Base-by-base conservation (phyloP, 2,113 vertebrate genomes). In the Bostrychus sinensis region DNA sequence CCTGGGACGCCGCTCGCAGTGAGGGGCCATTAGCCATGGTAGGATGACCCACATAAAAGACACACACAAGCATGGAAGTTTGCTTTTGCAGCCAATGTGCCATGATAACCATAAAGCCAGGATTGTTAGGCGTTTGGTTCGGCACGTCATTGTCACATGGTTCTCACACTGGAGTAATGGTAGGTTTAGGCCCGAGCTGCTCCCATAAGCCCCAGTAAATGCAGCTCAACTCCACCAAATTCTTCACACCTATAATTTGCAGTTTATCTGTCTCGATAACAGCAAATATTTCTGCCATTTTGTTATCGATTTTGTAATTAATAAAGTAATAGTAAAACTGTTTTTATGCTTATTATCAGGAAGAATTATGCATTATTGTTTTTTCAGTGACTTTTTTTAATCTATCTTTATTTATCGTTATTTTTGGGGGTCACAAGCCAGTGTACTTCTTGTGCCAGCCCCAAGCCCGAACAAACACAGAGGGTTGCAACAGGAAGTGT, bases 1-100 rank as follows among this genome's bases (percentile, higher is more conserved):
- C 76, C 64, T 81, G 88, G 89, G 90, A 91, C 89, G 89, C 90
- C 66, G 75, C 84, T 86, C 92, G 72, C 92, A 92, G 92, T 88
- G 61, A 89, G 92, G 91, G 86, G 90, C 86, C 90, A 93, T 92
- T 93, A 92, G 91, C 89, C 92, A 93, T 92, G 92, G 89, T 92
- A 89, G 86, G 88, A 88, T 92, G 91, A 91, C 88, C 90, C 85
- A 91, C 92, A 89, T 93, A 85, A 93, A 92, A 91, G 91, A 85
- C 77, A 54, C 73, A 63, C 67, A 72, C 70, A 81, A 63, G 72
- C 88, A 79, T 76, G 75, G 77, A 88, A 77, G 72, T 72, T 77
- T 87, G 70, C 67, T 74, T 89, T 75, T 80, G 60, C 55, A 9
- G 56, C 71, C 82, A 86, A 86, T 88, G 87, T 77, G 87, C 73